phyloP scores from a whole-genome alignment of 2,797 vertebrate species.

The Babyrousa celebensis region DNA sequence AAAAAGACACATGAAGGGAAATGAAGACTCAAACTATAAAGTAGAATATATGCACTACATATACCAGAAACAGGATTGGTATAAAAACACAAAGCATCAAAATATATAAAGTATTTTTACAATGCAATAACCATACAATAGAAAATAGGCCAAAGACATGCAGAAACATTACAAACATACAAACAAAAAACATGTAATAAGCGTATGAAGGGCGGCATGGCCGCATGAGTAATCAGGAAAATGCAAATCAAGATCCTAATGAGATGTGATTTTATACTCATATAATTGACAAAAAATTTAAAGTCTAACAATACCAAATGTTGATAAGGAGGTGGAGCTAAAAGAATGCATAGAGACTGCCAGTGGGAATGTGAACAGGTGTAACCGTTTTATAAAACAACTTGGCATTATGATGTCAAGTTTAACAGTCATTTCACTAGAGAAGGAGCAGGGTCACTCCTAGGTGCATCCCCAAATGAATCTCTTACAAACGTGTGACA shows the following conservation, averaged over 20 bases:
- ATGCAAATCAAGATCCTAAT: neutral
- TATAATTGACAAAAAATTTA: neutral
- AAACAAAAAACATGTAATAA: neutral
- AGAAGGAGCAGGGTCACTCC: neutral
- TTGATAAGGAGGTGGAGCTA: neutral
- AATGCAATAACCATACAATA: neutral
- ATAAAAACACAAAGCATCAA: neutral
- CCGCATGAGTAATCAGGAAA: neutral
- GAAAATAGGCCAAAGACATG: neutral
- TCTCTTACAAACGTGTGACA: neutral
- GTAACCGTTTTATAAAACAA: neutral
- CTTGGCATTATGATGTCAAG: neutral
- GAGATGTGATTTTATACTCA: neutral
- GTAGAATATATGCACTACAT: neutral
- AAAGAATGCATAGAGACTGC: neutral
- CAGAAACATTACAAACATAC: neutral
- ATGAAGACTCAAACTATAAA: neutral
- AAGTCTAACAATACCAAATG: neutral
- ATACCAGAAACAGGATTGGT: neutral
- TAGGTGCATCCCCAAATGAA: neutral
- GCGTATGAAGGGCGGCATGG: neutral
- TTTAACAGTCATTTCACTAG: neutral
- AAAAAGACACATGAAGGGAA: neutral
- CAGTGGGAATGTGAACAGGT: neutral
- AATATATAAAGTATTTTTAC: neutral